Percentiles rank a stretch among this genome's conserved stretches.
phyloP scores from a whole-genome alignment of 2,113 vertebrate species.

The Grammomys surdaster region DNA sequence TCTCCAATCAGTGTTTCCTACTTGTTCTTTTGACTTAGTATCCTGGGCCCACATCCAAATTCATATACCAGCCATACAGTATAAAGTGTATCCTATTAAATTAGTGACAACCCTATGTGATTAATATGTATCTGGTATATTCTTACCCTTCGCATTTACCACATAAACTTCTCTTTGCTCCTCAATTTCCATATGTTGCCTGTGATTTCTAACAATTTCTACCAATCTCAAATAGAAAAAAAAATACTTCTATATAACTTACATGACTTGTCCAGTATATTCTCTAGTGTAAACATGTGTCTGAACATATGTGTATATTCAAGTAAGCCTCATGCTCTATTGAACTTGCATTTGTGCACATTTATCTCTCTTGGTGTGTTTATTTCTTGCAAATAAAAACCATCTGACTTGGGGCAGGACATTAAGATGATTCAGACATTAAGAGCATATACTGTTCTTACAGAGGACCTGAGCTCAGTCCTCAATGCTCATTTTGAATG shows the following conservation, averaged over 20 bases:
- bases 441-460: neutral
- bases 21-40: neutral
- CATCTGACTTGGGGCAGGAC: neutral
- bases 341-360: neutral
- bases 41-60: neutral
- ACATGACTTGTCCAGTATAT: neutral
- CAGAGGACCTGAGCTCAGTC: neutral
- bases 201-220: slow-evolving; percentile 43
- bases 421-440: neutral
- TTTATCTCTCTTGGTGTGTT: slow-evolving; percentile 6
- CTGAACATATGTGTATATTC: no score
- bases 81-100: neutral
- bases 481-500: neutral
- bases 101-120: neutral
- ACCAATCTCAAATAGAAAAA: neutral
- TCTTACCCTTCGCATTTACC: neutral
- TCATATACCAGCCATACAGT: neutral
- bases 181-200: neutral
- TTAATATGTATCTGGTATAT: neutral
- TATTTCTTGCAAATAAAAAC: neutral
- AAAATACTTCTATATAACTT: neutral
- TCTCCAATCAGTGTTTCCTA: neutral
- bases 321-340: neutral
- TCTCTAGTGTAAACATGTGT: neutral
- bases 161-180: neutral